Evolutionary conservation across 2,888 invertebrate species (phyloP), one percentile per base, ranked within the genome.

Genomic region (Dicyrtomina minuta): DNA sequence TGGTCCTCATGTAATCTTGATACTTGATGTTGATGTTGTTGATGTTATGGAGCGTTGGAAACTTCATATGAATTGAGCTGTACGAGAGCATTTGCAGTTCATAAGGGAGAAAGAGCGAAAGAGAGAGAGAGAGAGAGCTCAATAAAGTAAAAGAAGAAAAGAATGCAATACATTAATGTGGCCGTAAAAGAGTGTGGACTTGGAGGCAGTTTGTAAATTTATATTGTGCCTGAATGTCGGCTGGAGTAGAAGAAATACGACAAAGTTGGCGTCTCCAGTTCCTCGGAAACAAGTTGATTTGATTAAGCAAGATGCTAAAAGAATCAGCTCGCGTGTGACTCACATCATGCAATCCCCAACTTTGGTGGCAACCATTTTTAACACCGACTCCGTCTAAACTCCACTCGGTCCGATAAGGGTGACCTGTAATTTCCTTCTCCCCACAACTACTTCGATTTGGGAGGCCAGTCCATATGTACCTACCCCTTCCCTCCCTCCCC

Each of bases 321-420:
- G 75, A 75, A 72, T 74, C 77, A 74, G 77, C 74, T 77, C 69
- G 77, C 77, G 77, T 77, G 77, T 75, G 75, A 75, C 69, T 74
- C 62, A 49, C 62, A 44, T 72, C 75, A 75, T 77, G 73, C 75
- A 74, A 74, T 74, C 77, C 68, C 72, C 72, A 70, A 73, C 75
- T 77, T 74, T 72, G 73, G 75, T 74, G 74, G 75, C 72, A 72
- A 72, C 73, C 58, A 62, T 67, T 73, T 73, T 72, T 74, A 71
- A 76, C 74, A 76, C 74, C 66, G 72, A 43, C 53, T 64, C 43
- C 59, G 33, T 39, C 20, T 10, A 24, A 22, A 20, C 24, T 43
- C 43, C 43, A 60, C 39, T 33, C 33, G 56, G 73, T 26, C 65
- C 68, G 76, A 77, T 73, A 77, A 74, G 74, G 33, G 72, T 75